These are phyloP conservation scores for Globodera rostochiensis DNA, from an alignment of 1,140 invertebrate genomes.

Conservation along the genomic window DNA sequence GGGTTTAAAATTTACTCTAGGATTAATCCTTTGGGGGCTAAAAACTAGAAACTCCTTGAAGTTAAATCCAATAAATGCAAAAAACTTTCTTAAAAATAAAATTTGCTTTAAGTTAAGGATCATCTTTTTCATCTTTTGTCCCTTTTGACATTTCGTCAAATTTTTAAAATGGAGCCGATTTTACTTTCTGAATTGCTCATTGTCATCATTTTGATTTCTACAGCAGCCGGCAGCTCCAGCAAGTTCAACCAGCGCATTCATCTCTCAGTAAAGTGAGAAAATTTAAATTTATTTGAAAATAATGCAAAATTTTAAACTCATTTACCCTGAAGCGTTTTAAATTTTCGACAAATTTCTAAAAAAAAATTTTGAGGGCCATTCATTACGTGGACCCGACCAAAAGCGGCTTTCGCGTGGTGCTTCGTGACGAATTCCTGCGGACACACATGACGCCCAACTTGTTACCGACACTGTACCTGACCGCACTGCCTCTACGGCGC, in stretches of 20 bases:
- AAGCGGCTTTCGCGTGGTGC: constrained; percentile 44
- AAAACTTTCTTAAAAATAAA: too few relatives aligned
- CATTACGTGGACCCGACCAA: constrained; percentile 55
- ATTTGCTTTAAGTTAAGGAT: too few relatives aligned
- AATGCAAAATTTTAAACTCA: not conserved
- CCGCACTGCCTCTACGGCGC: constrained; percentile 46
- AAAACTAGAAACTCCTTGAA: too few relatives aligned
- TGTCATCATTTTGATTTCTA: not conserved
- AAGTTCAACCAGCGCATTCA: constrained; percentile 47
- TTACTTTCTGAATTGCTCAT: too few relatives aligned
- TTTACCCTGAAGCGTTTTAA: too few relatives aligned
- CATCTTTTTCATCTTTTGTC: too few relatives aligned
- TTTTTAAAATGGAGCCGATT: too few relatives aligned
- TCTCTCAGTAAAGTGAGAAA: constrained; percentile 38
- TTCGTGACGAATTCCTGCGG: constrained; percentile 50
- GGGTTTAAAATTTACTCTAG: too few relatives aligned
- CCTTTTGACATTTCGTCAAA: too few relatives aligned
- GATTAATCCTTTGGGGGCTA: too few relatives aligned
- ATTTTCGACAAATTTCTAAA: not conserved
- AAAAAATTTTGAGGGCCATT: constrained; percentile 37
- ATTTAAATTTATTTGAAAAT: constrained; percentile 2
- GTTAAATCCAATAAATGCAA: too few relatives aligned
- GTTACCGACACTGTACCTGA: constrained; percentile 49
- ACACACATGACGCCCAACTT: constrained; percentile 47
- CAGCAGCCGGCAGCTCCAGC: constrained; percentile 17